Base-by-base conservation (phyloP, 2,888 invertebrate species). In the Helobdella robusta region DNA sequence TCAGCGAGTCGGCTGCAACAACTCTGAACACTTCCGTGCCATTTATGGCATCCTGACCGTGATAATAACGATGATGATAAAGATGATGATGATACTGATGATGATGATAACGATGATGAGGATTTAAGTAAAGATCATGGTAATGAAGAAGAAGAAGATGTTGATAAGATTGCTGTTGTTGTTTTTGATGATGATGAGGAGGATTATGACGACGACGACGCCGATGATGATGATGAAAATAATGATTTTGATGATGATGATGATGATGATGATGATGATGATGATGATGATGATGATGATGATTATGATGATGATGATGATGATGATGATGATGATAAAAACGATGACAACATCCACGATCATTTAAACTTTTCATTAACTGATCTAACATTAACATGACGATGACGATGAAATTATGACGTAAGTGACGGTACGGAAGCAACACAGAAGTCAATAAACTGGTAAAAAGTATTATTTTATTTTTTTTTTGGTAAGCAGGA, bases 91-190 rank as follows among this genome's bases (percentile, higher is more conserved):
- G 59, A 59, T 34, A 35, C 30, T 20, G 59, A 59, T 34, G 59
- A 59, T 6, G 59, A 59, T 34, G 59, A 59, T 34, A 35, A 59
- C n/a, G 59, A 59, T 34, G 59, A 36, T 20, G 59, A 32, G 18
- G 59, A 59, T 6, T 32, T 34, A 5, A 35, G 35, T n/a, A 35
- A 59, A 20, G 59, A 59, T 6, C 34, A 59, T 34, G 59, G 35
- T 34, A 25, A 59, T 34, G 59, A 59, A 5, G 59, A 59, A 20
- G 59, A 59, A 20, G 59, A 59, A 20, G 35, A 59, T 34, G 59
- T 34, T 34, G 34, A 36, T 5, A 35, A 59, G 11, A 15, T 8
- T 11, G 32, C 4, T 35, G 2, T 35, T 35, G 59, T 23, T 1
- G 59, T 35, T 15, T 34, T 35, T 15, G 59, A 59, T 8, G 59